Conservation (phyloP, 2,888 invertebrate species). For the Ochropleura plecta region DNA sequence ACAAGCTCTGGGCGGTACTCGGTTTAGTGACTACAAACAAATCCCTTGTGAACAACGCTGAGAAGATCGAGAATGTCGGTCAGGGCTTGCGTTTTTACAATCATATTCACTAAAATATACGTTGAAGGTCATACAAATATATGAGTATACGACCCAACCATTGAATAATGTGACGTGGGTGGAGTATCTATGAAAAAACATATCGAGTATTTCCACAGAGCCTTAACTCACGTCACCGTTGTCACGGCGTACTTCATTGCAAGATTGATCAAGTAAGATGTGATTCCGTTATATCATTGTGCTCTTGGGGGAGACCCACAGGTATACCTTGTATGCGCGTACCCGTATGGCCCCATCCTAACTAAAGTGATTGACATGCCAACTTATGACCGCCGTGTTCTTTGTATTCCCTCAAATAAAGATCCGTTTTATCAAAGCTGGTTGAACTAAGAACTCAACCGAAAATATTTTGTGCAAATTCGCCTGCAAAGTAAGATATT, state of each 20-base stretch:
- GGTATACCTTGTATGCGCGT: no score
- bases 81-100: constrained; percentile 1
- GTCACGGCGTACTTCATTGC: background rate
- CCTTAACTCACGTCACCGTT: background rate
- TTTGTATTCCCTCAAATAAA: no score
- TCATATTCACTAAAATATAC: background rate
- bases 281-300: no score
- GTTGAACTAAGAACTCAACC: no score
- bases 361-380: no score
- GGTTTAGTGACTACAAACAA: constrained; percentile 29
- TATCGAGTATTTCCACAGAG: background rate
- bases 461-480: no score
- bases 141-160: background rate
- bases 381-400: no score
- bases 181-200: background rate
- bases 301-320: no score
- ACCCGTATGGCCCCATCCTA: no score
- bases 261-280: background rate
- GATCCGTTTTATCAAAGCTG: no score
- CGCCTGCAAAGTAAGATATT: no score
- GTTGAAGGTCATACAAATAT: background rate
- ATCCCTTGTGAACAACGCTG: constrained; percentile 14
- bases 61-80: constrained; percentile 9
- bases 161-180: background rate
- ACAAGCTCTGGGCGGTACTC: constrained; percentile 17